Evolutionary conservation across 2,888 invertebrate genomes (phyloP), one percentile per base, ranked within the genome.

Genomic region (Caenorhabditis uteleia): DNA sequence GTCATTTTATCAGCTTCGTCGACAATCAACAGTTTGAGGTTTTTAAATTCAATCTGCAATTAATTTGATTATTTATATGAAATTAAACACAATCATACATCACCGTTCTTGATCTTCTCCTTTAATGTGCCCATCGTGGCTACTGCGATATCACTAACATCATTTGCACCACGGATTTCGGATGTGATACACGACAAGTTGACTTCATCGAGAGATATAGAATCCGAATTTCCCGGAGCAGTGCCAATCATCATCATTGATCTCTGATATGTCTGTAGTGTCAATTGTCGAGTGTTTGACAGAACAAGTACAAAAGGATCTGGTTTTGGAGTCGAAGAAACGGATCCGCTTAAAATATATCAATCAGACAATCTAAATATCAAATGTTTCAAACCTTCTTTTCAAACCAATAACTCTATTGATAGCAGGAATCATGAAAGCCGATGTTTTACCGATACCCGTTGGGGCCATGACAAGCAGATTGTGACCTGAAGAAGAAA

Each of bases 1-100:
- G 53, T 43, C 71, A 71, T 71, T 42, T 59, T 61, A 31, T 71
- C 71, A 6, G 66, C 65, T 55, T 71, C 71, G 34, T 71, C 71
- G 8, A 65, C 27, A 14, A 71, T 42, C 1, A 71, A 25, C 48
- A 62, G 31, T 27, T 54, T 43, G 26, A 71, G 33, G 16, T 66
- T 42, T 5, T 34, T n/a, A 34, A 34, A n/a, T n/a, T n/a, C n/a
- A 5, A 34, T 34, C 34, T 34, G n/a, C 4, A 34, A 34, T 12
- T 34, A 12, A 5, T 34, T n/a, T 34, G 5, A 34, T 34, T 34
- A 12, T n/a, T 10, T 5, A 34, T 34, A 4, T 34, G 3, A 38
- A 20, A 38, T 20, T n/a, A 38, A 20, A 16, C 7, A 4, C 6
- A 7, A 20, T 4, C 33, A 14, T 0, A 58, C 16, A 10, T n/a